Conservation (phyloP, 2,113 vertebrate genomes). For the Amazona vittata region DNA sequence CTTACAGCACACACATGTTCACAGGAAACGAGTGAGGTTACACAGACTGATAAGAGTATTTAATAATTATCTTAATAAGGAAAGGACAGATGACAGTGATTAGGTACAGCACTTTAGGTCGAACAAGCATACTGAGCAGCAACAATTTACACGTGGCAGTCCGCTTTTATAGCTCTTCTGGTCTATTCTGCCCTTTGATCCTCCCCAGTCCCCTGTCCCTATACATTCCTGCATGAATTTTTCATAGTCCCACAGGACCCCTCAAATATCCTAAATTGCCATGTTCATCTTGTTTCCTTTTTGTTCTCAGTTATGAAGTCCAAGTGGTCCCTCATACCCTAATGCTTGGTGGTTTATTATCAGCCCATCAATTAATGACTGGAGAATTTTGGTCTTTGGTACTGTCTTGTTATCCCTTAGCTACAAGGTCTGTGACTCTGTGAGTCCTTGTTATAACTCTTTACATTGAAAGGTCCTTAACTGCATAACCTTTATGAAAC, state of each 20-base stretch:
- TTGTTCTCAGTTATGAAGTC: not conserved
- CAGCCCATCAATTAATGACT: not conserved
- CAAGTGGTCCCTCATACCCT: not conserved
- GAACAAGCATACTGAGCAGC: not conserved
- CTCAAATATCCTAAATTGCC: not conserved
- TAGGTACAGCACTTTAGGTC: not conserved
- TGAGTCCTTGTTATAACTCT: not conserved
- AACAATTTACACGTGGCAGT: not conserved
- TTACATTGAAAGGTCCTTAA: not conserved
- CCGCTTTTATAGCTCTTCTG: not conserved
- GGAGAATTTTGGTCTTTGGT: not conserved
- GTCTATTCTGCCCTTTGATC: not conserved
- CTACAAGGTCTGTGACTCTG: not conserved
- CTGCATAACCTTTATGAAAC: not conserved
- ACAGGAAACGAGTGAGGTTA: not conserved
- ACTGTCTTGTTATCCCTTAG: not conserved
- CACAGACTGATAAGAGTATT: not conserved
- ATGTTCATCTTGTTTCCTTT: not conserved
- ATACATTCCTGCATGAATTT: not conserved
- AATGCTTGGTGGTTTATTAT: not conserved
- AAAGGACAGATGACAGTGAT: not conserved
- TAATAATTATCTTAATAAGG: not conserved
- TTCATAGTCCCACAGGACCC: not conserved
- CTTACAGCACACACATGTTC: not conserved
- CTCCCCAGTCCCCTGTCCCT: not conserved